Percentiles rank a stretch among this genome's conserved stretches.
These are phyloP conservation scores for Calcarius lapponicus DNA, from an alignment of 2,797 vertebrate species.

Conservation along the genomic window DNA sequence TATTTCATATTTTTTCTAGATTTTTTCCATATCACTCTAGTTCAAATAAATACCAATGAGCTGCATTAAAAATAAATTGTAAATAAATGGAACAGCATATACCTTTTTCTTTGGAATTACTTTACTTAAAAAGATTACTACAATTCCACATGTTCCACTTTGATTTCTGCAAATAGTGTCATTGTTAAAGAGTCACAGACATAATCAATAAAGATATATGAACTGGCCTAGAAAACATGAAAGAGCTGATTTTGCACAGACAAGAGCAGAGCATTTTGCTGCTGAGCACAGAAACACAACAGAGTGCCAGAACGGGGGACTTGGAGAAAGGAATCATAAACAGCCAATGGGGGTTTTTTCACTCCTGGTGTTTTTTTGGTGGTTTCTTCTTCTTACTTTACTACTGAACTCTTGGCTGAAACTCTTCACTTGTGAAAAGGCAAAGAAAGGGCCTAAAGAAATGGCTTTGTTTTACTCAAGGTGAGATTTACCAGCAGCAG, in stretches of 20 bases:
- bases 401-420: not conserved
- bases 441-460: not conserved
- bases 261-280: not conserved
- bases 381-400: not conserved
- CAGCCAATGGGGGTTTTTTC: accelerated
- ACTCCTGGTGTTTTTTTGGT: not conserved
- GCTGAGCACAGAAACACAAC: not conserved
- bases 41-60: slow-evolving; percentile 17
- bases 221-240: not conserved
- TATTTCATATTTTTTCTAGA: not conserved
- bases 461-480: not conserved
- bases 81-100: not conserved
- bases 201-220: not conserved
- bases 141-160: not conserved
- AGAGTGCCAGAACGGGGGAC: not conserved
- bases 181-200: not conserved
- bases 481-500: not conserved
- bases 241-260: not conserved
- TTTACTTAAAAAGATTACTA: not conserved
- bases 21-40: slow-evolving; percentile 9
- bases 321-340: not conserved
- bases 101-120: not conserved
- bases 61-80: not conserved
- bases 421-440: not conserved
- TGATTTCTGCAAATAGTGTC: not conserved